Conservation (phyloP, 2,888 invertebrate genomes). For the Eremobia ochroleuca region DNA sequence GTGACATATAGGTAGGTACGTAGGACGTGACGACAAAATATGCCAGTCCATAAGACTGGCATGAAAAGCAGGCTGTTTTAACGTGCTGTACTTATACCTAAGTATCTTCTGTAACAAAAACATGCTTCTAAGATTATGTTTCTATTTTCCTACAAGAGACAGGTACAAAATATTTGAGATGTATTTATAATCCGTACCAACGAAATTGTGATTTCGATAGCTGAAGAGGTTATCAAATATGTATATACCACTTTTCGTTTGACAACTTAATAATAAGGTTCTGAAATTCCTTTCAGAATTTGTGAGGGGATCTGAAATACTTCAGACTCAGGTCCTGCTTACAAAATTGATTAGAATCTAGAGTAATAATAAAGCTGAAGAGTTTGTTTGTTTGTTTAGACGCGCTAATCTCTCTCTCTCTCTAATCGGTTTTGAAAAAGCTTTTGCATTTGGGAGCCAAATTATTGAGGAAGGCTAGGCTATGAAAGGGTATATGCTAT, state of each 20-base stretch:
- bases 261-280: conserved; percentile 51
- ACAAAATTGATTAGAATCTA: conserved; percentile 20
- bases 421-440: background rate
- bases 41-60: background rate
- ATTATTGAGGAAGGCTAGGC: background rate
- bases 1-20: background rate
- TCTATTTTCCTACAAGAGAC: background rate
- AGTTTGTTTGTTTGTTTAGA: background rate
- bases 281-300: conserved; percentile 32
- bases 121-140: background rate
- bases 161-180: conserved; percentile 7
- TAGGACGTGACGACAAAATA: background rate
- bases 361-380: background rate
- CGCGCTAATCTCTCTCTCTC: too few species aligned
- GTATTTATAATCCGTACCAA: conserved; percentile 9
- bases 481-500: background rate
- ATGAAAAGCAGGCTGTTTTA: background rate
- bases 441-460: background rate
- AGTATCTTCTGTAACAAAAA: background rate
- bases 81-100: background rate
- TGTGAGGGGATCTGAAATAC: background rate
- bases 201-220: conserved; percentile 32
- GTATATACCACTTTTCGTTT: conserved; percentile 49
- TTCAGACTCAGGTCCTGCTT: background rate
- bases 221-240: conserved; percentile 33